A percentile compares a stretch with the other conserved stretches of the same genome.
These are phyloP conservation scores for Drosophila rufa DNA, from an alignment of 1,140 invertebrate genomes.

Conservation along the genomic window DNA sequence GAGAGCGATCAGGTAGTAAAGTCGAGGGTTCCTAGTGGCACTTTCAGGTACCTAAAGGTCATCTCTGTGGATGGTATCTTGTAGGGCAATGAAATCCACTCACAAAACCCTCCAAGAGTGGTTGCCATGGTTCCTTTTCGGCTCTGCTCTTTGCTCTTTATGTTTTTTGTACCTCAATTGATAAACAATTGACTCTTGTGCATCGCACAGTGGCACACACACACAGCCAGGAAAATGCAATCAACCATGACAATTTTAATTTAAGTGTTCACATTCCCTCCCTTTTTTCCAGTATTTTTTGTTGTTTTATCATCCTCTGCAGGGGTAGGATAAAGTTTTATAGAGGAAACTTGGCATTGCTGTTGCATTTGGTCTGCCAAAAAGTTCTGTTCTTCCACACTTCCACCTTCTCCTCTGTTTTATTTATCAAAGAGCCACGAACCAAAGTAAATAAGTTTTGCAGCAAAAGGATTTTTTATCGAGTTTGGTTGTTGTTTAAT, in stretches of 20 bases:
- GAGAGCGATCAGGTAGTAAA: constrained; percentile 51
- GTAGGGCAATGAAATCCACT: constrained; percentile 57
- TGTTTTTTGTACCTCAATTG: constrained; percentile 56
- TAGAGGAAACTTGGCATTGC: constrained; percentile 54
- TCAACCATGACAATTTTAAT: constrained; percentile 68
- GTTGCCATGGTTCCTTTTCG: constrained; percentile 30
- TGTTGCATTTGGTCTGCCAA: constrained; percentile 43
- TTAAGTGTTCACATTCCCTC: constrained; percentile 38
- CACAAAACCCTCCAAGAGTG: constrained; percentile 26
- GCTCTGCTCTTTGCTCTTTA: constrained; percentile 17
- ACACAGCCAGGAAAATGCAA: constrained; percentile 61
- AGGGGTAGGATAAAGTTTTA: constrained; percentile 34
- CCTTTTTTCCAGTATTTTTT: neutral
- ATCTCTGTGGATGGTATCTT: constrained; percentile 56
- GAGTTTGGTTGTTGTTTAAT: constrained; percentile 43
- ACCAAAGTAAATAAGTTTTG: constrained; percentile 47
- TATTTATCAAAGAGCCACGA: constrained; percentile 47
- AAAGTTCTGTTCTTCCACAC: constrained; percentile 4
- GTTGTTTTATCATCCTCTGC: neutral
- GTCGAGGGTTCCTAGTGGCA: constrained; percentile 27
- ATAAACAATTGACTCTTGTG: constrained; percentile 79
- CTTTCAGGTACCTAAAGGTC: constrained; percentile 40
- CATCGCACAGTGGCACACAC: neutral
- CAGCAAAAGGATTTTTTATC: constrained; percentile 16
- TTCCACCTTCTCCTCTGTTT: constrained; percentile 1